Evolutionary conservation across 2,113 vertebrate genomes (phyloP).

Genomic region (Mirounga angustirostris): DNA sequence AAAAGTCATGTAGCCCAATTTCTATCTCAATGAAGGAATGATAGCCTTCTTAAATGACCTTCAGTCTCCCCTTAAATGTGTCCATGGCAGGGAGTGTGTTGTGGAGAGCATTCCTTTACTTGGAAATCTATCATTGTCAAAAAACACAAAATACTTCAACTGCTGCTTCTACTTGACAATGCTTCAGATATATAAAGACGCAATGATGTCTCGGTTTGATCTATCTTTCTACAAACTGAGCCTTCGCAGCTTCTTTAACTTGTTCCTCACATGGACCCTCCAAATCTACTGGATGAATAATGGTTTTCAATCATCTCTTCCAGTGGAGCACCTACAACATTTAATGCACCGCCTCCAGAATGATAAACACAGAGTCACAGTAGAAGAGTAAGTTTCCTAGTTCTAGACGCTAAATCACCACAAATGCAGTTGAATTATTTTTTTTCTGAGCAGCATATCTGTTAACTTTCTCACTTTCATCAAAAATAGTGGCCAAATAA

Average conservation of each 20-base stretch:
- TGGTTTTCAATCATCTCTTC: not conserved
- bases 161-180: not conserved
- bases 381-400: not conserved
- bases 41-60: not conserved
- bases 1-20: not conserved
- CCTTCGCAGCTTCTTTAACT: not conserved
- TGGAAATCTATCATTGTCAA: not conserved
- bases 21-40: not conserved
- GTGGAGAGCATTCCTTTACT: not conserved
- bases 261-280: not conserved
- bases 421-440: not conserved
- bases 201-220: not conserved
- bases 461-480: not conserved
- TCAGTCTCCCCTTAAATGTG: not conserved
- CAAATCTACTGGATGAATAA: not conserved
- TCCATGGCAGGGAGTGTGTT: not conserved
- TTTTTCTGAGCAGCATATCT: not conserved
- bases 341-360: not conserved
- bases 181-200: not conserved
- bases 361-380: not conserved
- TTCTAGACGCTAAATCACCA: not conserved
- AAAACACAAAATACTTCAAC: not conserved
- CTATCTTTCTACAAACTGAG: not conserved
- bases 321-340: not conserved
- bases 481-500: not conserved